Percentiles rank a stretch among this genome's conserved stretches.
Conservation (phyloP, 2,113 vertebrate genomes). For the Craseonycteris thonglongyai region DNA sequence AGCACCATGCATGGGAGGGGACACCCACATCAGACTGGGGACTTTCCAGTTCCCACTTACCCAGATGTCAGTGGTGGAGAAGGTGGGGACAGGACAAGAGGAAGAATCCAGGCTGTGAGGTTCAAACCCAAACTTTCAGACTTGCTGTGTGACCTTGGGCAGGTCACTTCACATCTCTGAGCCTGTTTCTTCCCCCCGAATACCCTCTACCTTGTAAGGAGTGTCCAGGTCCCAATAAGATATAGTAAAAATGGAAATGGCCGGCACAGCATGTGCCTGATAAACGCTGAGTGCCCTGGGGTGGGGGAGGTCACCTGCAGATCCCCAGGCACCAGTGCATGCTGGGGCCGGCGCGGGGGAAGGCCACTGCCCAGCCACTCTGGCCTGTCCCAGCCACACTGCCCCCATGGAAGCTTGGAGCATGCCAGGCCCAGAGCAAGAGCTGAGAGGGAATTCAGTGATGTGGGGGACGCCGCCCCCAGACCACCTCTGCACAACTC, state of each 20-base stretch:
- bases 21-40: background rate
- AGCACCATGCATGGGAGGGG: background rate
- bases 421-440: background rate
- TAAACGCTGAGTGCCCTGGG: background rate
- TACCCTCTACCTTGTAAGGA: background rate
- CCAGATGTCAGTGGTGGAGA: too few species aligned
- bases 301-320: too few species aligned
- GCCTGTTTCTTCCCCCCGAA: background rate
- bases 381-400: background rate
- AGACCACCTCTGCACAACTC: background rate
- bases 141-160: background rate
- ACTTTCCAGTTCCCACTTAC: too few species aligned
- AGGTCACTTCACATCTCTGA: background rate
- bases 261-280: background rate
- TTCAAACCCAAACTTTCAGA: background rate
- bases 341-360: background rate
- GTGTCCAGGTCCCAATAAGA: background rate
- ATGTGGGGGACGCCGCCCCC: background rate
- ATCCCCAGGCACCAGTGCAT: background rate
- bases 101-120: background rate
- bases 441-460: background rate
- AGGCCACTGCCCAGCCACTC: background rate
- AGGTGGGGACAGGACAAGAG: background rate
- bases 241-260: fast-evolving
- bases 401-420: background rate